phyloP scores from a whole-genome alignment of 2,797 vertebrate species.

The Melanotaenia boesemani region DNA sequence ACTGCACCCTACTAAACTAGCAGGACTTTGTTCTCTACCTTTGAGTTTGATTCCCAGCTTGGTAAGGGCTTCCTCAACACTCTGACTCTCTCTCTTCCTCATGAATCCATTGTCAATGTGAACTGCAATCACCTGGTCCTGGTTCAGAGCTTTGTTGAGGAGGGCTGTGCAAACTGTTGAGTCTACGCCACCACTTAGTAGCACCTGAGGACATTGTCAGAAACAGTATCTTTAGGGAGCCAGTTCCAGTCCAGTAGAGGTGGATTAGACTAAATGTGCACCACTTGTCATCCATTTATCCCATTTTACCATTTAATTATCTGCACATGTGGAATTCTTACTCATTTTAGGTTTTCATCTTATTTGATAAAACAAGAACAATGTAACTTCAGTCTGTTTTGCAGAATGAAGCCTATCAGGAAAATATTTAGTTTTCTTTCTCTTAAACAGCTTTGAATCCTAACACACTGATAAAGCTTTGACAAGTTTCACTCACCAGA shows the following conservation, averaged over 20 bases:
- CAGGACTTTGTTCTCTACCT: constrained; percentile 79
- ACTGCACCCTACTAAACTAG: background rate
- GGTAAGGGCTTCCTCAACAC: constrained; percentile 96
- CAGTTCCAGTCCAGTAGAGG: background rate
- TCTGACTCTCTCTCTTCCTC: constrained; percentile 97
- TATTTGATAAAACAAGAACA: constrained; percentile 10
- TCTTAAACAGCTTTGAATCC: background rate
- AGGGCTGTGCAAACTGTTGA: constrained; percentile 98
- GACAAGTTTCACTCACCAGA: constrained; percentile 85
- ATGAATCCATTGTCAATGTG: constrained; percentile 99
- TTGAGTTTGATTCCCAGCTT: constrained; percentile 97
- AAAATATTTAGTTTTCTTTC: background rate
- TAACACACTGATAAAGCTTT: background rate
- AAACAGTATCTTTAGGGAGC: background rate
- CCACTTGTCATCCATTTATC: background rate
- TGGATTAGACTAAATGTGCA: background rate
- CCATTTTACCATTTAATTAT: background rate
- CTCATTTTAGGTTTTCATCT: background rate
- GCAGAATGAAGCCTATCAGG: constrained; percentile 23
- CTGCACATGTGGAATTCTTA: background rate
- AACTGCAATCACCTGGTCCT: constrained; percentile 96
- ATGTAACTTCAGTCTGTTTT: constrained; percentile 30
- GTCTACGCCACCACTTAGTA: constrained; percentile 97
- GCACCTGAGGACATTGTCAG: constrained; percentile 81
- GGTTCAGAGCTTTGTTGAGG: constrained; percentile 93